Conservation (phyloP, 1,140 invertebrate genomes). For the Eupristina koningsbergeri region DNA sequence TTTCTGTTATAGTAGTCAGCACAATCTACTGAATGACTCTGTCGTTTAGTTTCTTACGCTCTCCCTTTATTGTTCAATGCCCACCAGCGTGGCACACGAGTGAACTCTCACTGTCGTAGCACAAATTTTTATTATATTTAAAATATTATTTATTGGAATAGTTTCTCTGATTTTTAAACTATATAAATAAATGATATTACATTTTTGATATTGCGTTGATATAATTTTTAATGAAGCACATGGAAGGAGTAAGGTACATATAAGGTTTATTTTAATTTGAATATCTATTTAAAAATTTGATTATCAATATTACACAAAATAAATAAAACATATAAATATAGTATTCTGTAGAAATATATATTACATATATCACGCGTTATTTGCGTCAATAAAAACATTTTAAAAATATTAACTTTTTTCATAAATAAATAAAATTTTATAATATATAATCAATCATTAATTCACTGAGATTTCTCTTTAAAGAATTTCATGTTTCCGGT, state of each 20-base stretch:
- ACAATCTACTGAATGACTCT: slow-evolving; percentile 36
- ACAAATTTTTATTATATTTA: slow-evolving; percentile 18
- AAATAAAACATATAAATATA: too few relatives aligned
- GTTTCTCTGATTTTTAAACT: background rate
- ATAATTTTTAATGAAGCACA: too few relatives aligned
- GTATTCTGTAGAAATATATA: too few relatives aligned
- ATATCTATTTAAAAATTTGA: too few relatives aligned
- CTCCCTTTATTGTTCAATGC: slow-evolving; percentile 47
- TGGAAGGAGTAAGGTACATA: too few relatives aligned
- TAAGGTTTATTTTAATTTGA: too few relatives aligned
- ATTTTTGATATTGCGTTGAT: too few relatives aligned
- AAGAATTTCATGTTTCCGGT: background rate
- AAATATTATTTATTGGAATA: background rate
- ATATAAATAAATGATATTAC: background rate
- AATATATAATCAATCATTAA: background rate
- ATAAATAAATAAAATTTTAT: slow-evolving; percentile 2
- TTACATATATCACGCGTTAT: too few relatives aligned
- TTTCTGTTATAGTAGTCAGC: slow-evolving; percentile 27
- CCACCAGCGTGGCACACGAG: slow-evolving; percentile 42
- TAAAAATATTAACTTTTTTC: background rate
- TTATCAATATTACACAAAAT: too few relatives aligned
- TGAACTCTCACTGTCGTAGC: slow-evolving; percentile 40
- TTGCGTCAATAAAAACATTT: too few relatives aligned
- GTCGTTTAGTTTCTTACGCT: slow-evolving; percentile 45
- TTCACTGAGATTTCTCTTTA: background rate